These are phyloP conservation scores for Trachops cirrhosus DNA, from an alignment of 2,797 vertebrate species.

Conservation along the genomic window DNA sequence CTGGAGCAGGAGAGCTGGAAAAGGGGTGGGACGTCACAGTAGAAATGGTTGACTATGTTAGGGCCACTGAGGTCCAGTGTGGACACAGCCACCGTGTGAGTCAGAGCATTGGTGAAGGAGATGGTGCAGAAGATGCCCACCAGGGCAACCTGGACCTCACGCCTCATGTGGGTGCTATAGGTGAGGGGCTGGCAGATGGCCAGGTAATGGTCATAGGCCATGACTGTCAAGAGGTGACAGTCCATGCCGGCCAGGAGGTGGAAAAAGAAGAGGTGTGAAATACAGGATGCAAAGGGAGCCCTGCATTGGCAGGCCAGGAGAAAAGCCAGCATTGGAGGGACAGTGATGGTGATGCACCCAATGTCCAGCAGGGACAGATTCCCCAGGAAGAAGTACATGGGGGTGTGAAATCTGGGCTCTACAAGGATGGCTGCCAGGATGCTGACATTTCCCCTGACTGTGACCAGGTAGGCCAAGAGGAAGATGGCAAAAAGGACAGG, in stretches of 20 bases:
- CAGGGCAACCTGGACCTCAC: background rate
- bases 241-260: slow-evolving; percentile 46
- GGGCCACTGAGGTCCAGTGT: slow-evolving; percentile 40
- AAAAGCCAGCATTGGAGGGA: background rate
- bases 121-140: background rate
- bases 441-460: slow-evolving; percentile 18
- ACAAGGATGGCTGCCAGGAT: slow-evolving; percentile 36
- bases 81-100: background rate
- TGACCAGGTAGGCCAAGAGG: slow-evolving; percentile 26
- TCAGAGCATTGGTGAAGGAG: slow-evolving; percentile 22
- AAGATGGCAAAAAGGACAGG: background rate
- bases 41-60: slow-evolving; percentile 45
- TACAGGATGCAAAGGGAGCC: slow-evolving; percentile 45
- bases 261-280: slow-evolving; percentile 62
- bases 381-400: slow-evolving; percentile 34
- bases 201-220: slow-evolving; percentile 53
- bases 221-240: slow-evolving; percentile 55
- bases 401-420: slow-evolving; percentile 5
- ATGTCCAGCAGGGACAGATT: slow-evolving; percentile 20
- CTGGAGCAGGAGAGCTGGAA: slow-evolving; percentile 46
- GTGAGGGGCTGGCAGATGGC: slow-evolving; percentile 56
- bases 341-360: background rate
- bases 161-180: slow-evolving; percentile 40
- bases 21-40: slow-evolving; percentile 38
- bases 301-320: background rate